Evolutionary conservation across 2,888 invertebrate species (phyloP), one percentile per base, ranked within the genome.

Genomic region (Idaea dimidiata): DNA sequence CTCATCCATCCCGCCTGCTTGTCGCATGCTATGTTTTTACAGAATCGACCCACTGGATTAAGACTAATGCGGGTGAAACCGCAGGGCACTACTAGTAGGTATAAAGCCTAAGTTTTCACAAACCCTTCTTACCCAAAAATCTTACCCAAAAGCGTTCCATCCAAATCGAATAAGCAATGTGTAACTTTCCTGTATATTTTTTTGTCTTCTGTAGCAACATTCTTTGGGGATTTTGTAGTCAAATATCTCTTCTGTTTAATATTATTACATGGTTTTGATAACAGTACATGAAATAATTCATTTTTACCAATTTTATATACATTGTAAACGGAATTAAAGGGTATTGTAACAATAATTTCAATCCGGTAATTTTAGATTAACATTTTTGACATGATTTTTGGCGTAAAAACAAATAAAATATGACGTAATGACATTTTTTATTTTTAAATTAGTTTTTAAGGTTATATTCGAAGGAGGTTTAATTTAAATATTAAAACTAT

Each of bases 131-230:
- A 32, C 16, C 53, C 14, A 53, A 5, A 53, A 16, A 10, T n/a
- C 76, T 68, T 67, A 87, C 88, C 83, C 1, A 89, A 70, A n/a
- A 89, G 68, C 0, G 88, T 89, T 0, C 89, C 89, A 62, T 89
- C 89, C 73, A 89, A 64, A 66, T 89, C 89, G 24, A 89, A 88
- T 6, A 88, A 59, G 33, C 89, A 88, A 62, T 89, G 89, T 0
- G 88, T 86, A 0, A 86, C 86, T 62, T 76, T 82, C 14, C 53
- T 65, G 7, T 24, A 66, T 32, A 59, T 53, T 54, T 59, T 56
- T 17, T 18, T 54, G 3, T 43, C 14, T 43, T 43, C 43, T 43
- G 8, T 14, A 3, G 8, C 14, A 8, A 14, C 43, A 43, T 43
- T 43, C 43, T 43, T 43, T 43, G 43, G 24, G 24, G 24, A 43